phyloP scores from a whole-genome alignment of 1,140 invertebrate genomes.

The Hyles vespertilio region DNA sequence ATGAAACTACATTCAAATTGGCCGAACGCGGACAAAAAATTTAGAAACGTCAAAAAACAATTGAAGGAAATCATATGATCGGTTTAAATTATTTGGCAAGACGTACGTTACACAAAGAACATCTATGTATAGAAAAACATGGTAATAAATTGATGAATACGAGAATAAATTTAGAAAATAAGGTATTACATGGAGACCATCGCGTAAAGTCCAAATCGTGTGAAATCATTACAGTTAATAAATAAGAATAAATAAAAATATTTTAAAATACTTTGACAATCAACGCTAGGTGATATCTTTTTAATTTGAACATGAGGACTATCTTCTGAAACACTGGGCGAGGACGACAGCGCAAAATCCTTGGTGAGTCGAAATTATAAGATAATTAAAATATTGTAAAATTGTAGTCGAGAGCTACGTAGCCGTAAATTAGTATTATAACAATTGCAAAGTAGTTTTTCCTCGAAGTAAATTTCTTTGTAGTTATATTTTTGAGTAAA shows the following conservation, averaged over 20 bases:
- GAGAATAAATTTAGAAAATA: conserved; percentile 47
- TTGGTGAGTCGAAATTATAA: conserved; percentile 21
- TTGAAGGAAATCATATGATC: conserved; percentile 69
- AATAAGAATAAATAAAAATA: conserved; percentile 46
- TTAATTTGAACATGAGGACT: conserved; percentile 37
- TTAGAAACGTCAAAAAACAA: conserved; percentile 60
- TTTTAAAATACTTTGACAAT: conserved; percentile 27
- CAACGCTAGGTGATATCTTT: conserved; percentile 20
- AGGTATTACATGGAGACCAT: conserved; percentile 31
- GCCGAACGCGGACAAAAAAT: conserved; percentile 34
- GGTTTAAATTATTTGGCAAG: conserved; percentile 62
- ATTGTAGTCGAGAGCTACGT: too few relatives aligned
- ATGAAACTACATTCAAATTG: conserved; percentile 1
- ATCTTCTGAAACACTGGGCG: conserved; percentile 15
- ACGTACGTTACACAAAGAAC: conserved; percentile 47
- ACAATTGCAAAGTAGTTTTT: conserved; percentile 16
- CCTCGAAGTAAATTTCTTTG: too few relatives aligned
- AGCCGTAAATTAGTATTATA: too few relatives aligned
- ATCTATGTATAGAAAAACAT: conserved; percentile 38
- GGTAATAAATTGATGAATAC: conserved; percentile 29
- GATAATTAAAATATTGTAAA: background rate
- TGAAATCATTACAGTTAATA: conserved; percentile 41
- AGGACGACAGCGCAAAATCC: conserved; percentile 14
- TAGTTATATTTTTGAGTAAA: too few relatives aligned
- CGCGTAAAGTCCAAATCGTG: conserved; percentile 30